phyloP scores from a whole-genome alignment of 1,140 invertebrate genomes.

The Lasioglossum albipes region DNA sequence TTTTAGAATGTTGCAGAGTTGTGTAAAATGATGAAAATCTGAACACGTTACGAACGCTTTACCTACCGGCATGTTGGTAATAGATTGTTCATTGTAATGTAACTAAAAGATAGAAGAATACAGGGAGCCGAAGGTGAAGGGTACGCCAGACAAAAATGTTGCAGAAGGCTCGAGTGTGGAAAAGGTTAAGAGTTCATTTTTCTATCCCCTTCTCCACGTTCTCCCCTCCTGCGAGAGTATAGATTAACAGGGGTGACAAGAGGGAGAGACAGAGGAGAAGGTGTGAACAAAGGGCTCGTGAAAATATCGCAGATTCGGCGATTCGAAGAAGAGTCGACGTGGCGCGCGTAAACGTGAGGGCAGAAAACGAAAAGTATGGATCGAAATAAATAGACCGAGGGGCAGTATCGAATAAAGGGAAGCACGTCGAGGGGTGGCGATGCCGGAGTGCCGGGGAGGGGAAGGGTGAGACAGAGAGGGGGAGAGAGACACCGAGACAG shows the following conservation, averaged over 20 bases:
- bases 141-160: not conserved
- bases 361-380: not conserved
- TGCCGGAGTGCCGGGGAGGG: constrained; percentile 6
- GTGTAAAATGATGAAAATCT: too few relatives aligned
- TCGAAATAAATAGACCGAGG: not conserved
- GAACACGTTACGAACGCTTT: too few relatives aligned
- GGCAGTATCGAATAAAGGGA: not conserved
- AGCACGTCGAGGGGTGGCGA: not conserved
- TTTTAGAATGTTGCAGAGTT: too few relatives aligned
- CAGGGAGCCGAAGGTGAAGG: too few relatives aligned
- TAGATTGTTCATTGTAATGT: too few relatives aligned
- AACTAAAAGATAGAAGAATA: too few relatives aligned
- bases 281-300: not conserved
- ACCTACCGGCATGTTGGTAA: too few relatives aligned
- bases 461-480: constrained; percentile 16
- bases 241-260: not conserved
- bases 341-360: too few relatives aligned
- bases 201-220: too few relatives aligned
- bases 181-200: not conserved
- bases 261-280: not conserved
- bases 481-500: constrained; percentile 2
- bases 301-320: too few relatives aligned
- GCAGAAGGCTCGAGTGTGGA: not conserved
- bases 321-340: too few relatives aligned
- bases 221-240: not conserved